A percentile compares a stretch with the other conserved stretches of the same genome.
These are phyloP conservation scores for Engystomops pustulosus DNA, from an alignment of 2,113 vertebrate genomes.

Conservation along the genomic window DNA sequence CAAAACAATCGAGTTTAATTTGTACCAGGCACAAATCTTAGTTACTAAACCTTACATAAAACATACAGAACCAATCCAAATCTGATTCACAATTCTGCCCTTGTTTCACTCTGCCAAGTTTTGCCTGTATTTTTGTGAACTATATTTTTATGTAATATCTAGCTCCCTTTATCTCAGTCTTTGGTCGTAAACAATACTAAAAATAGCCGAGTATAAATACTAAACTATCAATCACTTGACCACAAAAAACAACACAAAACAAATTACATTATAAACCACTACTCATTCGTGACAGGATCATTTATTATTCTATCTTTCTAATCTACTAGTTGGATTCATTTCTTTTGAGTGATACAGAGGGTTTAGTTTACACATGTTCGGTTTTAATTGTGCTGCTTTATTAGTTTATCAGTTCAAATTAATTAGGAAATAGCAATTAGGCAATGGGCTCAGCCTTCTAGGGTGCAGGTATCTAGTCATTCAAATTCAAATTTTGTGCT, in stretches of 20 bases:
- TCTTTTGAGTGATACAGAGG: background rate
- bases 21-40: conserved; percentile 41
- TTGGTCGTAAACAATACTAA: conserved; percentile 21
- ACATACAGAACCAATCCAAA: conserved; percentile 17
- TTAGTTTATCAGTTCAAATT: too few species aligned
- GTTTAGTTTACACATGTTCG: background rate
- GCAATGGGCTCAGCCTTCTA: too few species aligned
- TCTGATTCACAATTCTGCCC: background rate
- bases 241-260: background rate
- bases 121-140: background rate
- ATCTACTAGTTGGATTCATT: background rate
- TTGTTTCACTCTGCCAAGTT: conserved; percentile 16
- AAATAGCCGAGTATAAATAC: background rate
- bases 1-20: conserved; percentile 39
- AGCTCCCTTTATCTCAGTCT: background rate
- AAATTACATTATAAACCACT: conserved; percentile 3
- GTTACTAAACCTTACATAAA: conserved; percentile 45
- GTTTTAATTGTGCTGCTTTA: background rate
- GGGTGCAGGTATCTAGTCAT: too few species aligned
- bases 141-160: background rate
- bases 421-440: too few species aligned
- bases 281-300: background rate
- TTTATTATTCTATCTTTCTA: background rate
- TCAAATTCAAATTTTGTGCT: too few species aligned
- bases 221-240: conserved; percentile 31